phyloP scores from a whole-genome alignment of 2,797 vertebrate genomes.

The Crocodylus rhombifer region DNA sequence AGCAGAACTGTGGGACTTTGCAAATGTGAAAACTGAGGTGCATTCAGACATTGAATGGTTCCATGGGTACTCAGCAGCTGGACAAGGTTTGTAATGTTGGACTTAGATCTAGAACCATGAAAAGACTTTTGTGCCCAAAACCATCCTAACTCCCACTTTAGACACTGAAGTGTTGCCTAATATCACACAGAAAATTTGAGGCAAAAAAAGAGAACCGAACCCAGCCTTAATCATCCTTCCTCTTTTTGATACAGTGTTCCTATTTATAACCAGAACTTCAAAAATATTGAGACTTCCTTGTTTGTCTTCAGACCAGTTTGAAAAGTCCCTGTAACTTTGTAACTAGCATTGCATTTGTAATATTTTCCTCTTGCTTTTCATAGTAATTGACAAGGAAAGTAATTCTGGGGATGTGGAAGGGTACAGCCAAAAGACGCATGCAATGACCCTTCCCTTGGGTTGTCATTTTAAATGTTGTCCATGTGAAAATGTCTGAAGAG shows the following conservation, averaged over 20 bases:
- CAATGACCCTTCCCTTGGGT: background rate
- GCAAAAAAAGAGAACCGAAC: accelerated
- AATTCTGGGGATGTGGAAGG: background rate
- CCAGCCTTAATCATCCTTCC: background rate
- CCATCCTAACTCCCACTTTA: background rate
- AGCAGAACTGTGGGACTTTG: too few relatives aligned
- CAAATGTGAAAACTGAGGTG: background rate
- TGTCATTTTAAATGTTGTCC: background rate
- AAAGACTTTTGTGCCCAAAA: too few relatives aligned
- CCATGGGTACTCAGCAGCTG: background rate
- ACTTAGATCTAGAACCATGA: too few relatives aligned
- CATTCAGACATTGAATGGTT: accelerated
- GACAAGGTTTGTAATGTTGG: background rate
- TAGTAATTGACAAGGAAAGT: background rate
- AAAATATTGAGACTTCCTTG: background rate
- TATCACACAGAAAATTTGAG: background rate
- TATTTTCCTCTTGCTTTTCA: background rate
- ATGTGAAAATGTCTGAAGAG: background rate
- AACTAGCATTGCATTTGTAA: background rate
- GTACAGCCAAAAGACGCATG: background rate
- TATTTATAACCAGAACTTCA: background rate
- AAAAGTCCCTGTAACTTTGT: background rate
- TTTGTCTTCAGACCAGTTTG: background rate
- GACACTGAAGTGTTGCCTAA: background rate
- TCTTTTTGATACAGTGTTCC: background rate